A percentile compares a stretch with the other conserved stretches of the same genome.
These are phyloP conservation scores for Grallaria varia DNA, from an alignment of 2,113 vertebrate genomes.

Conservation along the genomic window DNA sequence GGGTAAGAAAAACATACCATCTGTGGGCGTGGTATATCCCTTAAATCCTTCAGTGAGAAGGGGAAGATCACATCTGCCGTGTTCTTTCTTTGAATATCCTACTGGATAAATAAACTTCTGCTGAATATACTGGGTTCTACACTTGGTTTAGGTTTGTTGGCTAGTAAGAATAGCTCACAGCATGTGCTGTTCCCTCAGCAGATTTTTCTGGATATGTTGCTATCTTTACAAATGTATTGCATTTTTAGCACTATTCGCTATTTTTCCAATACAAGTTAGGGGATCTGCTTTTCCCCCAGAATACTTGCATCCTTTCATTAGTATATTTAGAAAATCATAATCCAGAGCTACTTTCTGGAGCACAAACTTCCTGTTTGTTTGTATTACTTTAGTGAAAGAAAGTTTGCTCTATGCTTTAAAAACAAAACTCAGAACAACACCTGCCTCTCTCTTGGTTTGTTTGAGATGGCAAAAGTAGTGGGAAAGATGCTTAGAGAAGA, in stretches of 20 bases:
- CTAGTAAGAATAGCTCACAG: background rate
- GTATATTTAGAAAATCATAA: background rate
- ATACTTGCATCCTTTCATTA: background rate
- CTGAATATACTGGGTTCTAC: background rate
- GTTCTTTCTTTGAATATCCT: background rate
- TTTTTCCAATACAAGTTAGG: background rate
- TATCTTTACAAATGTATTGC: background rate
- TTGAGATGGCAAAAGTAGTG: background rate
- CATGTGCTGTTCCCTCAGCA: background rate
- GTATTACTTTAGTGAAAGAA: background rate
- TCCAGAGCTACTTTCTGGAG: background rate
- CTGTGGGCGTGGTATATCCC: background rate
- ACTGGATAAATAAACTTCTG: background rate
- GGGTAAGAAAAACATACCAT: background rate
- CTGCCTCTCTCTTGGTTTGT: background rate
- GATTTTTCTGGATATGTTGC: background rate
- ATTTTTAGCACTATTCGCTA: background rate
- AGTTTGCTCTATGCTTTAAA: background rate
- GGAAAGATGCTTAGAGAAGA: background rate
- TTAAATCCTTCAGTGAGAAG: background rate
- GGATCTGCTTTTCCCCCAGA: background rate
- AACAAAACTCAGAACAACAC: background rate
- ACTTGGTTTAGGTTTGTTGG: background rate
- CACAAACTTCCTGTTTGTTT: background rate
- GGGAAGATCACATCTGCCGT: background rate